phyloP scores from a whole-genome alignment of 2,888 invertebrate species.

The Ichneumoninae sp. region DNA sequence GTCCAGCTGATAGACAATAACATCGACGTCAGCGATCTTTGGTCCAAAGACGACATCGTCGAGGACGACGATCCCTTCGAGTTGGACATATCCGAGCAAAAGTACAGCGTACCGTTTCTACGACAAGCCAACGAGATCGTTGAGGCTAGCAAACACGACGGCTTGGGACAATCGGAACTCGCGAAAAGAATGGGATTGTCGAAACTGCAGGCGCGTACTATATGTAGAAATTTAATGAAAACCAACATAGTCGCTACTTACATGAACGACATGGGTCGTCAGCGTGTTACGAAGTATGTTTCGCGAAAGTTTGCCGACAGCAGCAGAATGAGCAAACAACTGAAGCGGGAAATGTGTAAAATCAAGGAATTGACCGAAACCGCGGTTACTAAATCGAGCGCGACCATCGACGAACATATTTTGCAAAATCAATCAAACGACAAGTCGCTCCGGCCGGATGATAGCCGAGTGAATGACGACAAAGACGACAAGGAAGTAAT shows the following conservation, averaged over 20 bases:
- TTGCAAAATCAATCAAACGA: not conserved
- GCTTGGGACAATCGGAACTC: conserved; percentile 85
- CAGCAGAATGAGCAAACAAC: conserved; percentile 78
- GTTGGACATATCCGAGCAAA: conserved; percentile 76
- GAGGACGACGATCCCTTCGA: conserved; percentile 82
- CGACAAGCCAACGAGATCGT: conserved; percentile 85
- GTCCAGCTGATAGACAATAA: conserved; percentile 87
- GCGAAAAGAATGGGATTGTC: conserved; percentile 83
- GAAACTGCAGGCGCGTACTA: conserved; percentile 84
- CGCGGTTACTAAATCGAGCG: conserved; percentile 24
- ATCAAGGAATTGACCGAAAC: conserved; percentile 78
- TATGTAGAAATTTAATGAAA: conserved; percentile 84
- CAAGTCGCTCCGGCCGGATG: not conserved
- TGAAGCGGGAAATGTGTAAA: conserved; percentile 78
- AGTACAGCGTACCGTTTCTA: conserved; percentile 78
- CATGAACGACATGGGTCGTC: conserved; percentile 86
- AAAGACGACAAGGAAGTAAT: not conserved
- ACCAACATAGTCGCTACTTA: conserved; percentile 84
- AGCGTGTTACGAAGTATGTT: conserved; percentile 85
- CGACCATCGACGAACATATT: not conserved
- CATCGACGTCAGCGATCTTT: conserved; percentile 85
- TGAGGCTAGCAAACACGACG: conserved; percentile 85
- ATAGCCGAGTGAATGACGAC: not conserved
- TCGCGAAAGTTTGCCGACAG: conserved; percentile 79
- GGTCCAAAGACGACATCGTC: conserved; percentile 84